These are phyloP conservation scores for Sclerodermus sp. DNA, from an alignment of 2,888 invertebrate species.

Conservation along the genomic window DNA sequence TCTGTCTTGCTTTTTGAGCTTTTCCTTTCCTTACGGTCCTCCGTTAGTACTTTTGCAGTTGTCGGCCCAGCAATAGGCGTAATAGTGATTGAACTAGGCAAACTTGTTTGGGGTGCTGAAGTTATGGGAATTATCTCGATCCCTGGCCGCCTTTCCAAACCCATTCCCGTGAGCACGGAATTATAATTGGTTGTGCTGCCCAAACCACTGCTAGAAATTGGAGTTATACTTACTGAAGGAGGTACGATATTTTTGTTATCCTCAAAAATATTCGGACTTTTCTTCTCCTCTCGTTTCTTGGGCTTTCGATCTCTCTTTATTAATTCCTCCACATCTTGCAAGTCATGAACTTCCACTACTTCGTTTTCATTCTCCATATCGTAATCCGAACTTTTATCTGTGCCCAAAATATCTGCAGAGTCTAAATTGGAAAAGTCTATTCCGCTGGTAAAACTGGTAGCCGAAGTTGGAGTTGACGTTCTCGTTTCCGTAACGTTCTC, in stretches of 20 bases:
- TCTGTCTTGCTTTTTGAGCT: constrained; percentile 55
- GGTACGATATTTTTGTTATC: constrained; percentile 63
- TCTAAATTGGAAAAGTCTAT: constrained; percentile 68
- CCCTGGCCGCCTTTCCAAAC: constrained; percentile 71
- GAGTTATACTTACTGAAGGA: constrained; percentile 68
- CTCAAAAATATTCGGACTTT: constrained; percentile 60
- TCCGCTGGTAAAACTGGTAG: constrained; percentile 36
- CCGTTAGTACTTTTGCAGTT: constrained; percentile 56
- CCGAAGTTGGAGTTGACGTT: constrained; percentile 60
- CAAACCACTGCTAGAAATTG: constrained; percentile 57
- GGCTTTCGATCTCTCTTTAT: constrained; percentile 64
- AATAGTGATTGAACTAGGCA: constrained; percentile 83
- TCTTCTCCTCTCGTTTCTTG: constrained; percentile 63
- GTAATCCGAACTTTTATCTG: constrained; percentile 63
- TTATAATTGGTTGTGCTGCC: constrained; percentile 61
- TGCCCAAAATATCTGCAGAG: constrained; percentile 62
- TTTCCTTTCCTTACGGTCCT: constrained; percentile 57
- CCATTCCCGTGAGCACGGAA: constrained; percentile 64
- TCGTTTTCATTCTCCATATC: constrained; percentile 62
- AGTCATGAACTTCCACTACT: constrained; percentile 61
- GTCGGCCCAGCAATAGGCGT: constrained; percentile 71
- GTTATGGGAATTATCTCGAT: constrained; percentile 85
- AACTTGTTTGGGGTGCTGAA: constrained; percentile 65
- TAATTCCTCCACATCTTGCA: constrained; percentile 66
- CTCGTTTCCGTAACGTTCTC: constrained; percentile 59